Conservation (phyloP, 2,888 invertebrate species). For the Drosophila helvetica region DNA sequence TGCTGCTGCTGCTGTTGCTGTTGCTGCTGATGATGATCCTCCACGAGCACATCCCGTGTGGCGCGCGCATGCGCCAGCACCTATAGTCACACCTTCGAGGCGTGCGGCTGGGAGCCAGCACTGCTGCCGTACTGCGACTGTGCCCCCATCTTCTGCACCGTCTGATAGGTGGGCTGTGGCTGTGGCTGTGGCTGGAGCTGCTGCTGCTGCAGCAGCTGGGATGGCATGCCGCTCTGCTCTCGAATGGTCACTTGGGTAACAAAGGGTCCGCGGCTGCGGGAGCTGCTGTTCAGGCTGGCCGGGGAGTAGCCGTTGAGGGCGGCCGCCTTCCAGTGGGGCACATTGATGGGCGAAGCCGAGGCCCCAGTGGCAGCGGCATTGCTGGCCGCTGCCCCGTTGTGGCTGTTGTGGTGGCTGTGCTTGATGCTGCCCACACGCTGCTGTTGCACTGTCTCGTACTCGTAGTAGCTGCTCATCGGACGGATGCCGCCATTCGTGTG, state of each 20-base stretch:
- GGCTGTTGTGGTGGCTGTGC: slow-evolving; percentile 68
- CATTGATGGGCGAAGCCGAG: slow-evolving; percentile 76
- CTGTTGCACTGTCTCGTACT: slow-evolving; percentile 91
- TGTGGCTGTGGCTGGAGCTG: slow-evolving; percentile 45
- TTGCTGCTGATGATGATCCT: slow-evolving; percentile 17
- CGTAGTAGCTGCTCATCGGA: slow-evolving; percentile 93
- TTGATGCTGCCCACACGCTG: slow-evolving; percentile 85
- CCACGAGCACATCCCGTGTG: slow-evolving; percentile 64
- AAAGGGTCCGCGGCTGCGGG: slow-evolving; percentile 85
- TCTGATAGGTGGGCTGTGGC: slow-evolving; percentile 81
- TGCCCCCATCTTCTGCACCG: slow-evolving; percentile 73
- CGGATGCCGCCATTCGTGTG: slow-evolving; percentile 83
- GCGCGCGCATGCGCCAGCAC: slow-evolving; percentile 81
- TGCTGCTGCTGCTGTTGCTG: neutral
- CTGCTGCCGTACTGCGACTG: slow-evolving; percentile 70
- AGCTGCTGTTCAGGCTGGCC: slow-evolving; percentile 81
- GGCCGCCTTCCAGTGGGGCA: slow-evolving; percentile 82
- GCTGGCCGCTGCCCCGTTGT: slow-evolving; percentile 40
- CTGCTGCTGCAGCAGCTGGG: slow-evolving; percentile 42
- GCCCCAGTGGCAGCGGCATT: slow-evolving; percentile 31
- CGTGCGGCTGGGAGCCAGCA: slow-evolving; percentile 80
- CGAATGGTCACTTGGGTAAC: slow-evolving; percentile 87
- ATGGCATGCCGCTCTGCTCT: slow-evolving; percentile 81
- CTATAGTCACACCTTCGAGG: slow-evolving; percentile 84
- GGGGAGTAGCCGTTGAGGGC: slow-evolving; percentile 82